phyloP scores from a whole-genome alignment of 2,888 invertebrate genomes.

The Drosophila quinaria region DNA sequence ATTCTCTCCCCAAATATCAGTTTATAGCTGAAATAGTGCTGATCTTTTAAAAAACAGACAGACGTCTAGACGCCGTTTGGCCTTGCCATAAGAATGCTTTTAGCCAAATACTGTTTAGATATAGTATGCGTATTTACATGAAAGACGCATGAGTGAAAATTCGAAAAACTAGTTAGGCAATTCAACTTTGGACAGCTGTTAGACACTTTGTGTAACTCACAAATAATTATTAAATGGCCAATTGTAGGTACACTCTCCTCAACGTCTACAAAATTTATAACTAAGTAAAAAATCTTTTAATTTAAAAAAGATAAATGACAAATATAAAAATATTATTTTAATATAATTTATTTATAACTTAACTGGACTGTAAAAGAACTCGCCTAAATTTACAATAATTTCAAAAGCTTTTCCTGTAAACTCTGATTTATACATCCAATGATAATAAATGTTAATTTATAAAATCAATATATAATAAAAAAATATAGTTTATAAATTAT shows the following conservation, averaged over 20 bases:
- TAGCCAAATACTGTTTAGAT: constrained; percentile 48
- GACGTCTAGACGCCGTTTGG: constrained; percentile 61
- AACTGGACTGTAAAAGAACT: no score
- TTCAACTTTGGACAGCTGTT: constrained; percentile 3
- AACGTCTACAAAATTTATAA: no score
- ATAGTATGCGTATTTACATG: constrained; percentile 42
- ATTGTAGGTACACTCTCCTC: not conserved
- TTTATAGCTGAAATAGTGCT: constrained; percentile 1
- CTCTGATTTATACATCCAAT: not conserved
- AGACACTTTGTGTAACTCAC: not conserved
- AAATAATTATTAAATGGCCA: not conserved
- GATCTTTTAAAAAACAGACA: constrained; percentile 35
- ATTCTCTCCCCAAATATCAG: not conserved
- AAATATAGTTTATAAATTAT: not conserved
- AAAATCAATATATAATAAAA: not conserved
- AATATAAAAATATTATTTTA: no score
- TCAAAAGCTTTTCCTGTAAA: no score
- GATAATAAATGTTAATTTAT: not conserved
- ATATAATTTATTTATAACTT: no score
- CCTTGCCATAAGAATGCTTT: constrained; percentile 48
- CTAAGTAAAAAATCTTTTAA: no score
- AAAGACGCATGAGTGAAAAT: constrained; percentile 29
- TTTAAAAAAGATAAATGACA: no score
- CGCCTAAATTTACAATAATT: no score
- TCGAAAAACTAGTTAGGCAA: constrained; percentile 1